Conservation (phyloP, 2,797 vertebrate species). For the Pangasius mekongensis region DNA sequence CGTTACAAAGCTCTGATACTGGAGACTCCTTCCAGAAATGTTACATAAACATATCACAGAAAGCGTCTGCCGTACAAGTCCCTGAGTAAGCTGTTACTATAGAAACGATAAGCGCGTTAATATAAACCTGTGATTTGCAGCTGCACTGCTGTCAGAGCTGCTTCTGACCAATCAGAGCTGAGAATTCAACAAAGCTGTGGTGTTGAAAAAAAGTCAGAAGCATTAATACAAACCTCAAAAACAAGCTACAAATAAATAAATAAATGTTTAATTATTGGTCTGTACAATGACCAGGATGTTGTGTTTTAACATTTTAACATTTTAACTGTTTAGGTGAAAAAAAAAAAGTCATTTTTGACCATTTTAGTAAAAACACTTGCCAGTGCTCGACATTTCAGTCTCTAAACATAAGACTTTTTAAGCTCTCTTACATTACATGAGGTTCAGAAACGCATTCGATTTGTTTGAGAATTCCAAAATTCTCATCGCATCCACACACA, state of each 20-base stretch:
- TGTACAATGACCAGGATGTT: not conserved
- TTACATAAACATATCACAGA: not conserved
- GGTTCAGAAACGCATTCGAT: not conserved
- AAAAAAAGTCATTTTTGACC: not conserved
- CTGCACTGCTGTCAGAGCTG: not conserved
- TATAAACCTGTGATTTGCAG: not conserved
- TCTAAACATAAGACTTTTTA: not conserved
- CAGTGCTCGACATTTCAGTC: not conserved
- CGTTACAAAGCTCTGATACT: not conserved
- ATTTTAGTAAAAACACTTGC: not conserved
- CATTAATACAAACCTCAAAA: not conserved
- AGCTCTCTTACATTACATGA: not conserved
- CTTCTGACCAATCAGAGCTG: too few relatives aligned
- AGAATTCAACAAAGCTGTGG: not conserved
- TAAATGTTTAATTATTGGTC: too few relatives aligned
- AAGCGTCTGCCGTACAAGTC: not conserved
- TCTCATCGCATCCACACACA: not conserved
- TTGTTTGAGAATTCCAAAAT: not conserved
- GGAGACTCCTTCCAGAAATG: not conserved
- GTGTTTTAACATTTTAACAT: too few relatives aligned
- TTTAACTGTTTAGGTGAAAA: too few relatives aligned
- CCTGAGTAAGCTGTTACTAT: not conserved
- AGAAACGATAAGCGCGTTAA: not conserved
- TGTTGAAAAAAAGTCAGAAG: too few relatives aligned
- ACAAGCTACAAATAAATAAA: too few relatives aligned